Percentiles rank a stretch among this genome's conserved stretches.
Evolutionary conservation across 2,113 vertebrate species (phyloP).

Genomic region (Brachyhypopomus occidentalis): DNA sequence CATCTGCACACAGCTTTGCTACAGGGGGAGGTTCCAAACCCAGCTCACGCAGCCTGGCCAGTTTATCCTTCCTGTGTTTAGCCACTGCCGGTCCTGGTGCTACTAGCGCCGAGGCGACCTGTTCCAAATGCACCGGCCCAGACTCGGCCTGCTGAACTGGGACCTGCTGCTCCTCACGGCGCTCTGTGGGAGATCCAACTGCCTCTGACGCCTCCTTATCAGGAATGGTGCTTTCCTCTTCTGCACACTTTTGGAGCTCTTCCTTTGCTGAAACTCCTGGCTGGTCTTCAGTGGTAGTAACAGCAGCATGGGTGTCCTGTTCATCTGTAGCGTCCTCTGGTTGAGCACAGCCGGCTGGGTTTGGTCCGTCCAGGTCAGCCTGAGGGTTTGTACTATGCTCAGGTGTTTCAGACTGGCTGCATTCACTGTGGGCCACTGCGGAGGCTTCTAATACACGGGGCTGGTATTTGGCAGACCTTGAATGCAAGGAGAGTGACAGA

Average conservation of each 20-base stretch:
- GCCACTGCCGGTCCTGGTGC: constrained; percentile 2
- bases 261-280: background rate
- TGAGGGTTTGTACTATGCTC: constrained; percentile 54
- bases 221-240: background rate
- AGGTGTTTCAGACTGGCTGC: constrained; percentile 34
- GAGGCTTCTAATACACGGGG: constrained; percentile 65
- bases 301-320: background rate
- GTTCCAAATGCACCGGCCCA: constrained; percentile 23
- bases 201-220: background rate
- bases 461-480: constrained; percentile 87
- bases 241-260: background rate
- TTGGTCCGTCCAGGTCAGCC: constrained; percentile 26
- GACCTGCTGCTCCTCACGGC: background rate
- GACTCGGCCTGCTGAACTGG: constrained; percentile 26
- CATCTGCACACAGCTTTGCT: constrained; percentile 80
- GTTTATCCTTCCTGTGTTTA: constrained; percentile 78
- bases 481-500: background rate
- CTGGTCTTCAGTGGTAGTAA: constrained; percentile 45
- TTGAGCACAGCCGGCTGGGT: constrained; percentile 58
- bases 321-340: constrained; percentile 38
- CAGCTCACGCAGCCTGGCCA: constrained; percentile 83
- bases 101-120: constrained; percentile 7
- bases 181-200: background rate
- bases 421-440: constrained; percentile 31
- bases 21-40: constrained; percentile 86